Evolutionary conservation across 2,888 invertebrate genomes (phyloP), one percentile per base, ranked within the genome.

Genomic region (Liopterus haemorrhoidalis): DNA sequence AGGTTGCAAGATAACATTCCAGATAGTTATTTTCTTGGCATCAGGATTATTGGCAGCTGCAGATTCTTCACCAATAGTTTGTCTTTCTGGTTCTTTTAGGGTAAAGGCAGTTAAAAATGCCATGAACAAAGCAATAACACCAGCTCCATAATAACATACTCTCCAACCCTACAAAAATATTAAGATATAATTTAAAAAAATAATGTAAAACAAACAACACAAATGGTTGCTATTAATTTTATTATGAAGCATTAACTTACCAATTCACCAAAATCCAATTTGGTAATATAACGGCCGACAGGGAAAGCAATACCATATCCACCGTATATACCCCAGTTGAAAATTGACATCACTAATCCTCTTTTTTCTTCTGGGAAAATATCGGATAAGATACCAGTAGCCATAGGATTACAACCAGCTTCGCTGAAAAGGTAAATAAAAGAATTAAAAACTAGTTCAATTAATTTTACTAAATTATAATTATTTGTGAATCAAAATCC

Each of bases 291-390:
- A 54, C 91, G 78, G 0, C 93, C 93, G 4, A 93, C 83, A 0
- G 93, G 92, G 63, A 92, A 93, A 0, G 92, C 89, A 52, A 93
- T 82, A 32, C 92, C 92, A 57, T 92, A 93, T 2, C 93, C 93
- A 21, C 92, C 89, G 61, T 93, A 94, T 54, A 93, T 92, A 8
- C 94, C 93, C 92, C 92, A 93, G 68, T 93, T 93, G 72, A 93
- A 93, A 50, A 94, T 81, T 1, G 92, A 90, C 75, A 93, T 82
- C 9, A 92, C 93, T 28, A 92, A 68, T 1, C 89, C 93, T 44
- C 93, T 76, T 59, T 89, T 85, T 49, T 79, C 75, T 62, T 86
- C 86, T 0, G 82, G 79, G 62, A 88, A 87, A 58, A 87, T 77
- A 60, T 89, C 88, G 0, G 86, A 84, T 47, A 89, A 72, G 33